Conservation (phyloP, 92 coral and sea anemone genomes). For the Zoanthus sansibaricus region DNA sequence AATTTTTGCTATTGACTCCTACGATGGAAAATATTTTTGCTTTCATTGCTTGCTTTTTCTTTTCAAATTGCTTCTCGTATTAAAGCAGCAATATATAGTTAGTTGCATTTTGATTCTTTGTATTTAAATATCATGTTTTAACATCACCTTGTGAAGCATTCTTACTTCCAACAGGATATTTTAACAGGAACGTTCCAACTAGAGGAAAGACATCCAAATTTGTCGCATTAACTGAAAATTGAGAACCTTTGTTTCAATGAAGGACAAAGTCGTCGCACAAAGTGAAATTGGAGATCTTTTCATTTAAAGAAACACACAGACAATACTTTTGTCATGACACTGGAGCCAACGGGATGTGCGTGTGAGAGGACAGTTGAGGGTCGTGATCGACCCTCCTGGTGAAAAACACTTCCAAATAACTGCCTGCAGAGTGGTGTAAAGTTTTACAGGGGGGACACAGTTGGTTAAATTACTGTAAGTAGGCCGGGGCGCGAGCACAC, state of each 20-base stretch:
- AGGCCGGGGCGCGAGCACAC: slow-evolving; percentile 38
- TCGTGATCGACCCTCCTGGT: slow-evolving; percentile 41
- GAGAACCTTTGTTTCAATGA: neutral
- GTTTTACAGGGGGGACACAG: neutral
- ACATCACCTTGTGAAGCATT: neutral
- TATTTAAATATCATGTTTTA: neutral
- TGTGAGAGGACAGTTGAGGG: slow-evolving; percentile 34
- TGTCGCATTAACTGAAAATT: neutral
- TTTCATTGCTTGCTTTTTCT: too few species aligned
- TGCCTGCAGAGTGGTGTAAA: neutral
- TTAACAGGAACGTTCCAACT: neutral
- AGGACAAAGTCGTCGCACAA: neutral
- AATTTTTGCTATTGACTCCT: too few species aligned
- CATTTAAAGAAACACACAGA: neutral
- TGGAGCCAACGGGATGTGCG: too few species aligned
- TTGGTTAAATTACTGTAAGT: slow-evolving; percentile 29
- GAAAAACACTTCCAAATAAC: slow-evolving; percentile 16
- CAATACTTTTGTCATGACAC: neutral
- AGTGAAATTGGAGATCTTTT: neutral
- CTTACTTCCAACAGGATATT: neutral
- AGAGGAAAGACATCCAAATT: neutral
- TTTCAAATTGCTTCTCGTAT: too few species aligned
- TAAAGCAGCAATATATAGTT: neutral
- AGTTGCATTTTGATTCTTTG: neutral
- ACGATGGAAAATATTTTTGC: too few species aligned